Conservation (phyloP, 2,888 invertebrate species). For the Mesochorus sp. region DNA sequence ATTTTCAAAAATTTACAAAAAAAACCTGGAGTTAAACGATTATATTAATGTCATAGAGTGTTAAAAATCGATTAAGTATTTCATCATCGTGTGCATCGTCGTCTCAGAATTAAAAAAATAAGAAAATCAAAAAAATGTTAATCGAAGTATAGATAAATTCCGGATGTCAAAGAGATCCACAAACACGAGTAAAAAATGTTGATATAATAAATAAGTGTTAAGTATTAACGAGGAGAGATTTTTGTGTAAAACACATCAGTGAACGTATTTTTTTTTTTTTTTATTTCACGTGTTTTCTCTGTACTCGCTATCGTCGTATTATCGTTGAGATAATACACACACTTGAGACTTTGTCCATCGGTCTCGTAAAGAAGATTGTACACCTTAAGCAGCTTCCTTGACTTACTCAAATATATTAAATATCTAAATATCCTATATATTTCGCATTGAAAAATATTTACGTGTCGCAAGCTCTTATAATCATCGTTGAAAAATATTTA, state of each 20-base stretch:
- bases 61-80: no score
- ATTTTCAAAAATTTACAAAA: background rate
- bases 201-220: background rate
- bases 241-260: background rate
- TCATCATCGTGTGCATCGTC: no score
- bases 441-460: background rate
- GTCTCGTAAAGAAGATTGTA: background rate
- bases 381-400: constrained; percentile 39
- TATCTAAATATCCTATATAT: background rate
- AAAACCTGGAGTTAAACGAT: background rate
- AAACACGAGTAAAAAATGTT: background rate
- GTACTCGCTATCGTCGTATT: constrained; percentile 38
- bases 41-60: no score
- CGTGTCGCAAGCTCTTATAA: background rate
- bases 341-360: constrained; percentile 26
- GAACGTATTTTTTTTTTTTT: background rate
- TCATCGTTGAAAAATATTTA: background rate
- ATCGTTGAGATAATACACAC: constrained; percentile 35
- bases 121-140: no score
- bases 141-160: no score
- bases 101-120: no score
- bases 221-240: constrained; percentile 12
- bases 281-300: background rate
- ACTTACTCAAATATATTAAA: background rate
- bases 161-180: no score